Evolutionary conservation across 2,888 invertebrate genomes (phyloP).

Genomic region (Exocentrus adspersus): DNA sequence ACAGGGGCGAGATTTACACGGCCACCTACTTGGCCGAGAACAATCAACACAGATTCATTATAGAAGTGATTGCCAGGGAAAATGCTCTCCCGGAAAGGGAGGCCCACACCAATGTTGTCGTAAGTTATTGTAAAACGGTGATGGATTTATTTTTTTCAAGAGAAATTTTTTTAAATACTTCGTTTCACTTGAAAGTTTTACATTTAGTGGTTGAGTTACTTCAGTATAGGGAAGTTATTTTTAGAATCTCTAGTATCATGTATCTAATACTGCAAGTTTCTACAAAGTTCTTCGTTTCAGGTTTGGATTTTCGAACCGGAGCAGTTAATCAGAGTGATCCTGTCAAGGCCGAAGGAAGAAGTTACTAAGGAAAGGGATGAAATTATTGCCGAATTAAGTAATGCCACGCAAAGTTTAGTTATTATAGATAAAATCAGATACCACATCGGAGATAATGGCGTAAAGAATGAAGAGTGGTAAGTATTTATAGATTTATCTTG

Average conservation of each 20-base stretch:
- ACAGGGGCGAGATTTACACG: conserved; percentile 77
- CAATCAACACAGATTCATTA: conserved; percentile 86
- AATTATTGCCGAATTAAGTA: conserved; percentile 77
- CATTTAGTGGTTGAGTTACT: no score
- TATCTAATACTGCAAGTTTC: no score
- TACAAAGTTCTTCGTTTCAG: conserved; percentile 61
- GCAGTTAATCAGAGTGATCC: conserved; percentile 83
- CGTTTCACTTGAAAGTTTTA: no score
- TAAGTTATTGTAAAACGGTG: conserved; percentile 63
- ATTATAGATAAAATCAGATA: conserved; percentile 83
- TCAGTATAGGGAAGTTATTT: no score
- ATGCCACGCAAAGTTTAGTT: conserved; percentile 80
- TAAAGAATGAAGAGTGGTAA: conserved; percentile 76
- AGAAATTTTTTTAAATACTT: no score
- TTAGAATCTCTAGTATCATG: no score
- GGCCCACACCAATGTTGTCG: conserved; percentile 80
- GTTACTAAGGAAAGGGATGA: conserved; percentile 77
- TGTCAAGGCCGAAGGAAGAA: conserved; percentile 83
- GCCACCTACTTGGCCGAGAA: conserved; percentile 88
- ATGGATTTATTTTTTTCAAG: no score
- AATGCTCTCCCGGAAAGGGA: conserved; percentile 80
- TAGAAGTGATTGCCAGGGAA: conserved; percentile 87
- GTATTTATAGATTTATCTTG: conserved; percentile 33
- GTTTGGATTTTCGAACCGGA: conserved; percentile 91
- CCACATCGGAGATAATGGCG: conserved; percentile 73